Conservation (phyloP, 2,888 invertebrate genomes). For the Neria commutata region DNA sequence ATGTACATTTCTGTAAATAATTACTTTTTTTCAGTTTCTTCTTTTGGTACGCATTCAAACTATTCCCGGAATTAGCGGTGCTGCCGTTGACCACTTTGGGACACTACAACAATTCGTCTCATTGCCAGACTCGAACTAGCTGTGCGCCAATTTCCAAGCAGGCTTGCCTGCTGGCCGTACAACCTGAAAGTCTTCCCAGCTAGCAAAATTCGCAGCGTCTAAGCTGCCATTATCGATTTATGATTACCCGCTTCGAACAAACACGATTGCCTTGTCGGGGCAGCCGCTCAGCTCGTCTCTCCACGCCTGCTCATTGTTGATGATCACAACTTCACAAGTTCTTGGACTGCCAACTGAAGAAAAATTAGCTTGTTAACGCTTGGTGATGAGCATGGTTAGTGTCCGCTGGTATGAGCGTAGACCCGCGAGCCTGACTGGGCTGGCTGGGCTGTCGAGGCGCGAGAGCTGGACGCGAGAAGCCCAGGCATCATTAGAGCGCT, state of each 20-base stretch:
- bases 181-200: not conserved
- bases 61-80: no score
- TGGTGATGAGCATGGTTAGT: slow-evolving; percentile 53
- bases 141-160: no score
- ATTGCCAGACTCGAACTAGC: no score
- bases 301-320: slow-evolving; percentile 22
- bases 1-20: no score
- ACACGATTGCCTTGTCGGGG: slow-evolving; percentile 23
- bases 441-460: slow-evolving; percentile 2
- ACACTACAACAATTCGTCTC: no score
- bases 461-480: slow-evolving; percentile 18
- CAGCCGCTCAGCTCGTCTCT: no score
- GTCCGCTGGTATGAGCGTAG: slow-evolving; percentile 48
- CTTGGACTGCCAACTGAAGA: slow-evolving; percentile 48
- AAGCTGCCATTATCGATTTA: slow-evolving; percentile 32
- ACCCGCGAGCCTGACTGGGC: slow-evolving; percentile 53
- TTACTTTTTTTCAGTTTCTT: no score
- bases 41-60: no score
- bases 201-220: slow-evolving; percentile 6
- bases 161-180: no score
- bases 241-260: slow-evolving; percentile 29
- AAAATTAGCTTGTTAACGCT: slow-evolving; percentile 57
- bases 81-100: no score
- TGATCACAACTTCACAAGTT: slow-evolving; percentile 36
- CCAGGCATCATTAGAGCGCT: slow-evolving; percentile 48